Evolutionary conservation across 2,113 vertebrate species (phyloP), one percentile per base, ranked within the genome.

Genomic region (Alaudala cheleensis): DNA sequence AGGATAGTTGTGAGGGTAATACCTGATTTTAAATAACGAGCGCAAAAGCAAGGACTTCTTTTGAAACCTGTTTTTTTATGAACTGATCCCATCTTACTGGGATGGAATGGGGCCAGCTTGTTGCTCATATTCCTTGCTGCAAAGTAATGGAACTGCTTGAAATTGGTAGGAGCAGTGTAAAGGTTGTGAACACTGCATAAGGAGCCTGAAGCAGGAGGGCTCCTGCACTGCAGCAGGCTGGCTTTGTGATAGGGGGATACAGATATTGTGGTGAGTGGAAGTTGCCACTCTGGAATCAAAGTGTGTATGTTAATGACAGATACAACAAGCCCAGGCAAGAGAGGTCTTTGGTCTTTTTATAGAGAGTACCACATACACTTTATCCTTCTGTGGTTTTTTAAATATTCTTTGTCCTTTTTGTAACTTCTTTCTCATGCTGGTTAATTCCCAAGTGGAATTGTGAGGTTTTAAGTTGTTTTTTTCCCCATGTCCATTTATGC

Each of bases 201-300:
- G n/a, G 34, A 79, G 16, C 24, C 62, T 34, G n/a, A 37, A 83
- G 50, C 2, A 0, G 49, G 51, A 47, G 29, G 33, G 22, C 20
- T 74, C 3, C 65, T 73, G 22, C 0, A 0, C 37, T 20, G 64
- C 65, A 10, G 47, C 17, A 22, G 42, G 25, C 51, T 71, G 61
- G 20, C 12, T 12, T 39, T 79, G 76, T 0, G 0, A 7, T 34
- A 1, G 14, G 29, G n/a, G 12, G 6, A 24, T 4, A 1, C 14
- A 8, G 37, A 50, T 8, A 3, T 44, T 19, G 24, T 15, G 3
- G 29, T 11, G 37, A 67, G 45, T 56, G 60, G 44, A 72, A 79
- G 67, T 9, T 70, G n/a, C 34, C 2, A 5, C 33, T 44, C 45
- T 31, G 22, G 77, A 93, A 50, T 57, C 23, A 3, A 91, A 69